phyloP scores from a whole-genome alignment of 2,888 invertebrate species.

The Rotaria socialis region DNA sequence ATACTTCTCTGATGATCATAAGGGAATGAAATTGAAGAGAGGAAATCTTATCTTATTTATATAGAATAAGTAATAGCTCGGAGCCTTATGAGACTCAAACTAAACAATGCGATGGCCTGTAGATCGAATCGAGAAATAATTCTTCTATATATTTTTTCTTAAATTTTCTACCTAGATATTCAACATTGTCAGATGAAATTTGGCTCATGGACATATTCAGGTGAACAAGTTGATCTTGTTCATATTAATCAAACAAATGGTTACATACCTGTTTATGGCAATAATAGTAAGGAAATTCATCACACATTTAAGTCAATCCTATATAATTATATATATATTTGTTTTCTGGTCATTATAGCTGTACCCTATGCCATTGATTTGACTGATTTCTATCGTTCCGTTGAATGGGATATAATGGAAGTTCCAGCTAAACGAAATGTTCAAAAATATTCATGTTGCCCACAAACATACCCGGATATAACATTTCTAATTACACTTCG shows the following conservation, averaged over 20 bases:
- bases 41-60: too few relatives aligned
- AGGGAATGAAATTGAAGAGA: too few relatives aligned
- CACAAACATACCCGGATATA: conserved; percentile 59
- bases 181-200: conserved; percentile 95
- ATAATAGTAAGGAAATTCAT: not conserved
- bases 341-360: not conserved
- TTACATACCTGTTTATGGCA: conserved; percentile 13
- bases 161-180: conserved; percentile 1
- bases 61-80: too few relatives aligned
- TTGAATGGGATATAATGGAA: conserved; percentile 62
- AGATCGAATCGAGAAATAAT: too few relatives aligned
- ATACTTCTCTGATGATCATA: too few relatives aligned
- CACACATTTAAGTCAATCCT: too few relatives aligned
- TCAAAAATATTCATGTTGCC: conserved; percentile 63
- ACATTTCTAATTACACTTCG: conserved; percentile 59
- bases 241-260: conserved; percentile 38
- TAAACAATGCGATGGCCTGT: too few relatives aligned
- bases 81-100: too few relatives aligned
- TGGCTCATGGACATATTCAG: conserved; percentile 95
- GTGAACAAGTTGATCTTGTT: conserved; percentile 54
- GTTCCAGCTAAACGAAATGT: conserved; percentile 63
- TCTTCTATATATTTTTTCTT: too few relatives aligned
- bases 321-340: not conserved
- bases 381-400: conserved; percentile 55
- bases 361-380: conserved; percentile 52